phyloP scores from a whole-genome alignment of 1,140 invertebrate genomes.

The Diprion similis region DNA sequence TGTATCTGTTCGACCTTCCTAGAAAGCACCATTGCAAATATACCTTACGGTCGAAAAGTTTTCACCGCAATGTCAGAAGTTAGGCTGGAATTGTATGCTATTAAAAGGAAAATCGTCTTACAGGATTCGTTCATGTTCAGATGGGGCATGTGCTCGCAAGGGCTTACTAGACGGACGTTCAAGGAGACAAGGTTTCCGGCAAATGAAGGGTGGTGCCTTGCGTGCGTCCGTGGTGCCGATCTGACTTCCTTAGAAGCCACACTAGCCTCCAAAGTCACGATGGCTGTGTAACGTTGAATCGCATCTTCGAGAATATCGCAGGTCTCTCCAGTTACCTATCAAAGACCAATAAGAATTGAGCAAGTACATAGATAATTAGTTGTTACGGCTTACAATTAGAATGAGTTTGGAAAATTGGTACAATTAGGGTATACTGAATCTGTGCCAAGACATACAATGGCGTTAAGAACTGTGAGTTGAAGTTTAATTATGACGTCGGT shows the following conservation, averaged over 20 bases:
- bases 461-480: constrained; percentile 9
- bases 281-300: constrained; percentile 62
- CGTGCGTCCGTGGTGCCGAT: constrained; percentile 28
- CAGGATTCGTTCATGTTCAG: constrained; percentile 77
- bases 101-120: constrained; percentile 56
- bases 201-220: constrained; percentile 40
- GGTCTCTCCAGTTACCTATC: constrained; percentile 45
- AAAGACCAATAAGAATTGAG: constrained; percentile 21
- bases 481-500: constrained; percentile 41
- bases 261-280: constrained; percentile 51
- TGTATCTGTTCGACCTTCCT: no score
- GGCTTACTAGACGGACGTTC: constrained; percentile 59
- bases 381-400: not conserved
- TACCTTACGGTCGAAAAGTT: no score
- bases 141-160: constrained; percentile 67
- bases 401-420: not conserved
- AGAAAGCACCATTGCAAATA: no score
- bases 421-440: not conserved
- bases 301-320: constrained; percentile 68
- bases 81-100: no score
- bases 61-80: no score
- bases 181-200: constrained; percentile 57
- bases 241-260: constrained; percentile 38
- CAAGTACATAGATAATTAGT: not conserved
- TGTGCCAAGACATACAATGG: not conserved